Conservation (phyloP, 2,113 vertebrate species). For the cattle (Bos taurus) region ARS-UCD2.0 NC_037329.1:65898001-65898500, state of each 20-base stretch:
- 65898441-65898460: background rate
- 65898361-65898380: background rate
- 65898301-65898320: background rate
- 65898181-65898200: accelerated
- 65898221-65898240: background rate
- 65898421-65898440: background rate
- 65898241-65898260: background rate
- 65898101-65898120: background rate
- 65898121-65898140: background rate
- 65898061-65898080: background rate
- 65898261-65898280: background rate
- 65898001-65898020: background rate
- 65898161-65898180: background rate
- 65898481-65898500: background rate
- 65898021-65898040: background rate
- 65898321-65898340: background rate
- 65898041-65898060: background rate
- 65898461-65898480: background rate
- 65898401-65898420: background rate
- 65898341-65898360: background rate
- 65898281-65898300: background rate
- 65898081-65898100: background rate
- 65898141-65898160: background rate
- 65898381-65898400: background rate
- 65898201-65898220: background rate